Percentiles rank a stretch among this genome's conserved stretches.
Conservation (phyloP, 1,140 invertebrate genomes). For the Sycophila sp. region DNA sequence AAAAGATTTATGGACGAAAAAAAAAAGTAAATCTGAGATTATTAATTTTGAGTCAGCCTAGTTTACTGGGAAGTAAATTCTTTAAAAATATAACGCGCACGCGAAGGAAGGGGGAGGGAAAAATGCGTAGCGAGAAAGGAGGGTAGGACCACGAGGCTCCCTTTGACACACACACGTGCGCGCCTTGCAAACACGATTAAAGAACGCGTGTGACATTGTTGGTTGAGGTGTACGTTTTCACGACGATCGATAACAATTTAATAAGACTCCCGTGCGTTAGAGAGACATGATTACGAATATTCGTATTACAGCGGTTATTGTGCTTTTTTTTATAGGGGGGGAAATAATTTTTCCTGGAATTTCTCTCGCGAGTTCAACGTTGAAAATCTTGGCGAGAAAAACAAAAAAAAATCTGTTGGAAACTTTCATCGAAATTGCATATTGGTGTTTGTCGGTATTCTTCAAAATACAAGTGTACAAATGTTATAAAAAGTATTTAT, state of each 20-base stretch:
- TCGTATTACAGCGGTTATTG: neutral
- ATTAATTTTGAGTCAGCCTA: too few relatives aligned
- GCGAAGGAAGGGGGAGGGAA: neutral
- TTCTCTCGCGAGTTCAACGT: too few relatives aligned
- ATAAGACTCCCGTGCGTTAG: conserved; percentile 2
- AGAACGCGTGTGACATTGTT: too few relatives aligned
- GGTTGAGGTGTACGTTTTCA: conserved; percentile 8
- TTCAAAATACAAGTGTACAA: too few relatives aligned
- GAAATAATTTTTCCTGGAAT: neutral
- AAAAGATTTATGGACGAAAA: too few relatives aligned
- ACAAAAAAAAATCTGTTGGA: conserved; percentile 6
- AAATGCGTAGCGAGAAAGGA: neutral
- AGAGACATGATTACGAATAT: neutral
- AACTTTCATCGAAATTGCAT: too few relatives aligned
- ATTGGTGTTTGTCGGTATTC: too few relatives aligned
- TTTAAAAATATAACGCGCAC: too few relatives aligned
- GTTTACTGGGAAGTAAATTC: too few relatives aligned
- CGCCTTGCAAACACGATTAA: neutral
- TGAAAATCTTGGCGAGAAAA: too few relatives aligned
- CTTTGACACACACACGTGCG: neutral
- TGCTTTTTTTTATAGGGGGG: neutral
- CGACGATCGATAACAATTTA: conserved; percentile 24
- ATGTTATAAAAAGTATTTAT: too few relatives aligned
- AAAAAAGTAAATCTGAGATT: too few relatives aligned
- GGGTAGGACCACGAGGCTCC: neutral